These are phyloP conservation scores for Hydrozoanthus tunicans DNA, from an alignment of 64 coral and sea anemone genomes.

Conservation along the genomic window DNA sequence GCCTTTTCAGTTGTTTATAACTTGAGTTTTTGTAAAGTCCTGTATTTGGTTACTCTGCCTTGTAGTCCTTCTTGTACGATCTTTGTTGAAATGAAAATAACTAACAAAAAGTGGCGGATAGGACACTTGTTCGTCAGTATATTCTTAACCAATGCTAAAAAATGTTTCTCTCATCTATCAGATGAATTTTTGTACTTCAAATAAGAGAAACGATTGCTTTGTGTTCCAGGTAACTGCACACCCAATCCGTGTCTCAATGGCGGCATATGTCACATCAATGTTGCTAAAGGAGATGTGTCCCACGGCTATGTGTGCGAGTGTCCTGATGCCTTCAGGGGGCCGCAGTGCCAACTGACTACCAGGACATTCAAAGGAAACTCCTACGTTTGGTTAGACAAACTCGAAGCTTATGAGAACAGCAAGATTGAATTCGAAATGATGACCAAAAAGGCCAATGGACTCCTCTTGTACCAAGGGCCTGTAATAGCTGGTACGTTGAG, in stretches of 20 bases:
- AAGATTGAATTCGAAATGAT: constrained; percentile 75
- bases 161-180: too few species aligned
- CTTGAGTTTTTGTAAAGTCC: too few species aligned
- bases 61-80: too few species aligned
- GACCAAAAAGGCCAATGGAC: constrained; percentile 64
- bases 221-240: constrained; percentile 40
- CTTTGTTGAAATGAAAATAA: too few species aligned
- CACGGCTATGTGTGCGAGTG: constrained; percentile 89
- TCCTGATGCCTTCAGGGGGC: constrained; percentile 62
- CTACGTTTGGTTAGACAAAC: constrained; percentile 76
- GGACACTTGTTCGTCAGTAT: too few species aligned
- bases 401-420: constrained; percentile 74
- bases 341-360: constrained; percentile 78
- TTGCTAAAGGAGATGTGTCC: constrained; percentile 44
- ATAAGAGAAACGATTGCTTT: background rate
- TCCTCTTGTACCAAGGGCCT: constrained; percentile 91
- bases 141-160: too few species aligned
- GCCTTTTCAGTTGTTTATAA: too few species aligned
- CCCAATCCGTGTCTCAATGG: constrained; percentile 73
- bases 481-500: constrained; percentile 54
- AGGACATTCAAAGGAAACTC: constrained; percentile 88
- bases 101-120: too few species aligned
- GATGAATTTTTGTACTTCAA: too few species aligned
- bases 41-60: too few species aligned
- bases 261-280: constrained; percentile 75